Base-by-base conservation (phyloP, 2,113 vertebrate genomes). In the Tupaia tana region DNA sequence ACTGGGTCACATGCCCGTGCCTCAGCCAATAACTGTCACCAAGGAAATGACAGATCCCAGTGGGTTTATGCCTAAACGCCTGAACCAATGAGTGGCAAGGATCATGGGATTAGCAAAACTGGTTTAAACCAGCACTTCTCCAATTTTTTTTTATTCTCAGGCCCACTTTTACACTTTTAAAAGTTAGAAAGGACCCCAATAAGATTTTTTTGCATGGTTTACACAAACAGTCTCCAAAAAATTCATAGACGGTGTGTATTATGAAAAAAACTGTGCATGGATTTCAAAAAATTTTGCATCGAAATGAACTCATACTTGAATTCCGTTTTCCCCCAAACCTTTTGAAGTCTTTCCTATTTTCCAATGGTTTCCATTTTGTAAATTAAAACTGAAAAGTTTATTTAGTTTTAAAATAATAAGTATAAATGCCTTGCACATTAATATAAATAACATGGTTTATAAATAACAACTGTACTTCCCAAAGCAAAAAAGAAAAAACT, bases 331-430 rank as follows among this genome's bases (percentile, higher is more conserved):
- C 43, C 43, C 43, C 43, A 43, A 43, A 43, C 43, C 43, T 43
- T 43, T 43, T 3, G 43, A 43, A 43, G 43, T 6, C 43, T 43
- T 43, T 43, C 4, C 43, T 70, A 69, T 43, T 74, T 85, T 94
- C 19, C 9, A 3, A 54, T 75, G 31, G 43, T 91, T 66, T 29
- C 16, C 58, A 27, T 83, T 73, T 82, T 59, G 92, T 69, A 81
- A 82, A 82, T 77, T 59, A 91, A 90, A 94, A 74, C 69, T 34
- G 22, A 67, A 67, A 92, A 74, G 61, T 90, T 77, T 73, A 84
- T 70, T 78, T 52, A 52, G 70, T 89, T 86, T 34, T 16, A 54
- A 78, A 88, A 85, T 43, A 80, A 86, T 70, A 85, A 66, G 20
- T 27, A 34, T 67, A 91, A 88, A 52, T 6, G 9, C 63, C 91